Conservation (phyloP, 2,797 vertebrate genomes). For the Todus mexicanus region DNA sequence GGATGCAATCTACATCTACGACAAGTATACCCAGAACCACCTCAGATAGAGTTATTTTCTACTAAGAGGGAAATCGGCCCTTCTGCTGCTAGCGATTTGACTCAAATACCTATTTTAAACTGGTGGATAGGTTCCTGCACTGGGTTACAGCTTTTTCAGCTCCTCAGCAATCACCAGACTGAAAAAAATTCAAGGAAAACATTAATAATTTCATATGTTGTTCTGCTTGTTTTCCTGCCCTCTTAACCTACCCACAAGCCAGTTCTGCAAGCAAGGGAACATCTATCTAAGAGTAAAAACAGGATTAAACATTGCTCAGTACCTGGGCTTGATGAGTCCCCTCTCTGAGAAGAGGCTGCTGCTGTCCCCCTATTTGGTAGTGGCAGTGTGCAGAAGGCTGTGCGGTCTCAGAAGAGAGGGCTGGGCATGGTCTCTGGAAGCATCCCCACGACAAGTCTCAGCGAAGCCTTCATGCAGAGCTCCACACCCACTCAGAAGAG, state of each 20-base stretch:
- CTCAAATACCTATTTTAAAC: not conserved
- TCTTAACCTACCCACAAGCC: not conserved
- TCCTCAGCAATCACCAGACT: not conserved
- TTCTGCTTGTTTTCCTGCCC: not conserved
- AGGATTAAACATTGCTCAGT: not conserved
- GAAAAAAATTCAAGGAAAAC: not conserved
- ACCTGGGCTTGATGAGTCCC: not conserved
- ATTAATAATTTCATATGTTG: not conserved
- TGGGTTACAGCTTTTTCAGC: not conserved
- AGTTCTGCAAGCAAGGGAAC: not conserved
- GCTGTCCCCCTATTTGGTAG: not conserved
- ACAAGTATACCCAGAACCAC: not conserved
- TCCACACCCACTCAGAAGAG: accelerated
- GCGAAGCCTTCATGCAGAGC: not conserved
- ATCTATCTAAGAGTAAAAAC: not conserved
- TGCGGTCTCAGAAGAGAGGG: not conserved
- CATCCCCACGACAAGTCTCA: not conserved
- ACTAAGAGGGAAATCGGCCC: not conserved
- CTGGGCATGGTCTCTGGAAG: not conserved
- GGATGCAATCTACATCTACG: not conserved
- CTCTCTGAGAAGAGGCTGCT: not conserved
- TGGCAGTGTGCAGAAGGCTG: not conserved
- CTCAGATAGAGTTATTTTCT: not conserved
- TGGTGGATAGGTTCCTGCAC: not conserved
- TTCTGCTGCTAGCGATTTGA: not conserved